phyloP scores from a whole-genome alignment of 1,140 invertebrate genomes.

The Drosophila bifasciata region DNA sequence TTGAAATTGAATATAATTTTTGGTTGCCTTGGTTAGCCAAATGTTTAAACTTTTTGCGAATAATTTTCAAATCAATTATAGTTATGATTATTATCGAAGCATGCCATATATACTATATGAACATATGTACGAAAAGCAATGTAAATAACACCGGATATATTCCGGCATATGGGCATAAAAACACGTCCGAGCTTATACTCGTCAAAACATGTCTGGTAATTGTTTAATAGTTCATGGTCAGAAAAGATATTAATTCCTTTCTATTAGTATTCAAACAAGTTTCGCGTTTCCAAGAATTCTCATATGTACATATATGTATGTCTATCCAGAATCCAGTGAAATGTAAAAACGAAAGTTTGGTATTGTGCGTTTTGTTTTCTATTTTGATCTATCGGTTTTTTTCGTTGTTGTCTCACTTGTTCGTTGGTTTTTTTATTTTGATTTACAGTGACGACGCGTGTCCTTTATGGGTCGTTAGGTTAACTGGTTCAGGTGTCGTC shows the following conservation, averaged over 20 bases:
- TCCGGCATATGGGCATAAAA: no score
- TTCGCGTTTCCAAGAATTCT: no score
- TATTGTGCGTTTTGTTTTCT: background rate
- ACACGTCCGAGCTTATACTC: no score
- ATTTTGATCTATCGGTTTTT: background rate
- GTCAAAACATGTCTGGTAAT: no score
- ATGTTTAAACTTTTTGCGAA: conserved; percentile 40
- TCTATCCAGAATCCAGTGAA: no score
- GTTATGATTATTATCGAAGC: conserved; percentile 35
- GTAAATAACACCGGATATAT: background rate
- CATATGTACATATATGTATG: background rate
- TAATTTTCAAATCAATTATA: conserved; percentile 53
- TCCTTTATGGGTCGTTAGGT: conserved; percentile 62
- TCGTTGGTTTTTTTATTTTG: conserved; percentile 58
- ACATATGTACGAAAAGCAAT: conserved; percentile 11
- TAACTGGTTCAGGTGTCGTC: conserved; percentile 35
- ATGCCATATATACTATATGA: background rate
- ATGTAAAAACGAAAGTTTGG: conserved; percentile 14
- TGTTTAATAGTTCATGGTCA: no score
- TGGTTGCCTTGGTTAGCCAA: conserved; percentile 27
- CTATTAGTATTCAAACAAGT: no score
- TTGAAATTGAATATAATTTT: conserved; percentile 36
- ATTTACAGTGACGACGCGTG: conserved; percentile 57
- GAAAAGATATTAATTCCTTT: no score
- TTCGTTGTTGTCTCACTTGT: background rate